Evolutionary conservation across 2,113 vertebrate species (phyloP).

Genomic region (Cryptomyrus ogoouensis): DNA sequence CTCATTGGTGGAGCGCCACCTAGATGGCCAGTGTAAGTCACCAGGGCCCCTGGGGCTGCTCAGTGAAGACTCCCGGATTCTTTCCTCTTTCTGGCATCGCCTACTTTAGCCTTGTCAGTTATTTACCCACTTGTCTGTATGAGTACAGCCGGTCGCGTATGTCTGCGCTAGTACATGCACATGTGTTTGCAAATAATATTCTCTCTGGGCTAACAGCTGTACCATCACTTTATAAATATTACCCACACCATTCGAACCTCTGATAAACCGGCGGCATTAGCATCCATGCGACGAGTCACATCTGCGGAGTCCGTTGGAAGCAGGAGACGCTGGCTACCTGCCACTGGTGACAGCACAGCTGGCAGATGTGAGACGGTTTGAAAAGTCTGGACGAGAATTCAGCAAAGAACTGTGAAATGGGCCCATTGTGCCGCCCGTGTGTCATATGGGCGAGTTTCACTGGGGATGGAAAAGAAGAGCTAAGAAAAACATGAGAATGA

Average conservation of each 20-base stretch:
- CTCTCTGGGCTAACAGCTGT: slow-evolving; percentile 2
- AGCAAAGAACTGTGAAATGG: not conserved
- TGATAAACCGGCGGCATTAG: not conserved
- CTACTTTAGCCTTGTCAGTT: not conserved
- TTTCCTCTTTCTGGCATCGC: not conserved
- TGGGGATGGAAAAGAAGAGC: not conserved
- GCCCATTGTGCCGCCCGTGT: not conserved
- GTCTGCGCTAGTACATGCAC: not conserved
- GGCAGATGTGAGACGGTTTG: not conserved
- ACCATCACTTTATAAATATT: not conserved
- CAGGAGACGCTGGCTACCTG: not conserved
- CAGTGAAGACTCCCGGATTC: not conserved
- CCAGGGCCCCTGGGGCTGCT: not conserved
- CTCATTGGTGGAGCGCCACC: not conserved
- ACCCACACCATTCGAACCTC: not conserved
- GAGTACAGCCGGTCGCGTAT: too few species aligned
- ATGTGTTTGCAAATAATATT: not conserved
- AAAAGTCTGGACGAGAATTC: not conserved
- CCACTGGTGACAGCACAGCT: not conserved
- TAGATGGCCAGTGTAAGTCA: not conserved
- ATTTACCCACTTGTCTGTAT: not conserved
- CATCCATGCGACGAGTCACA: not conserved
- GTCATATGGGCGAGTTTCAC: not conserved
- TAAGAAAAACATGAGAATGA: not conserved
- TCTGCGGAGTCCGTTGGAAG: not conserved